Evolutionary conservation across 2,888 invertebrate species (phyloP).

Genomic region (Phortica okadai): DNA sequence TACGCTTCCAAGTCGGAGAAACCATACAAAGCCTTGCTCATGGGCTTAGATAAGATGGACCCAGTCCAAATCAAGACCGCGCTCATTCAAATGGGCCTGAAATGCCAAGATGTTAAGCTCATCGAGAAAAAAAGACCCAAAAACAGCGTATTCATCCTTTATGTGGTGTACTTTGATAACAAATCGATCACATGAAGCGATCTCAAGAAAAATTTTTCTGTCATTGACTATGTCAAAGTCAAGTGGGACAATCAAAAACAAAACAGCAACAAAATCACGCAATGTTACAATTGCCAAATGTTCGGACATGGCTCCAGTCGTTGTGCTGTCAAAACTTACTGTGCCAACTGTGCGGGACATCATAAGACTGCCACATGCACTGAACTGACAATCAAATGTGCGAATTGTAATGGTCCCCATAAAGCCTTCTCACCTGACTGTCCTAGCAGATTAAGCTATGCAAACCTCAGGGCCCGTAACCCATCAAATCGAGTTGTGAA

Average conservation of each 20-base stretch:
- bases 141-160: constrained; percentile 8
- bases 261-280: too few species aligned
- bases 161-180: constrained; percentile 13
- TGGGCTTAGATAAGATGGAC: too few species aligned
- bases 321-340: constrained; percentile 34
- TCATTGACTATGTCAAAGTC: constrained; percentile 36
- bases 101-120: constrained; percentile 26
- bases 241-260: constrained; percentile 36
- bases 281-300: too few species aligned
- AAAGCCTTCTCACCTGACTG: constrained; percentile 26
- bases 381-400: background rate
- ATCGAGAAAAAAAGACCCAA: background rate
- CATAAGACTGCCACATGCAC: constrained; percentile 26
- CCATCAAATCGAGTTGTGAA: background rate
- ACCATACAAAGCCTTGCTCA: too few species aligned
- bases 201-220: constrained; percentile 24
- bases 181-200: constrained; percentile 6
- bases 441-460: constrained; percentile 30
- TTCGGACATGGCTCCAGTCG: too few species aligned
- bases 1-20: too few species aligned
- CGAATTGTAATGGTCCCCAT: background rate
- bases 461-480: background rate
- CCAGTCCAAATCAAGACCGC: too few species aligned
- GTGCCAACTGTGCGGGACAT: constrained; percentile 32
- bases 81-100: too few species aligned